phyloP scores from a whole-genome alignment of 2,888 invertebrate species.

The Drosophila siamana region DNA sequence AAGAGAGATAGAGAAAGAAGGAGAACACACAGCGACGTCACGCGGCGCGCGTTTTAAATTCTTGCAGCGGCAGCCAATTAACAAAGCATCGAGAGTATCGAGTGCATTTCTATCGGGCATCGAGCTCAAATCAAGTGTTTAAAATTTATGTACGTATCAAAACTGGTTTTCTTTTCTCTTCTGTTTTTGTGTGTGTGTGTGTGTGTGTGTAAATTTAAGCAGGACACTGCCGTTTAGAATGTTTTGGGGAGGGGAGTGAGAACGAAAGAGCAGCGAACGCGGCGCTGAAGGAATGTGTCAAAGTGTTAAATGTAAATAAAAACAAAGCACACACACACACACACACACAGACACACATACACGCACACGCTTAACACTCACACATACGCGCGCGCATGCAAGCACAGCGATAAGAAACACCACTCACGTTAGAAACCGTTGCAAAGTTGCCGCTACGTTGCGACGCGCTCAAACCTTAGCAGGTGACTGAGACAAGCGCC shows the following conservation, averaged over 20 bases:
- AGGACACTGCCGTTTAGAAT: slow-evolving; percentile 44
- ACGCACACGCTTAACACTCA: slow-evolving; percentile 49
- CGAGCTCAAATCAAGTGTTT: slow-evolving; percentile 51
- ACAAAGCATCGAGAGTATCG: slow-evolving; percentile 41
- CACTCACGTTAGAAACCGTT: slow-evolving; percentile 46
- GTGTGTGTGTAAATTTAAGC: slow-evolving; percentile 35
- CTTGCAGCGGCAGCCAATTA: slow-evolving; percentile 65
- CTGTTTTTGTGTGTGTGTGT: no score
- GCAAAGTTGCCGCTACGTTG: slow-evolving; percentile 66
- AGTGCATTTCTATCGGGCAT: slow-evolving; percentile 50
- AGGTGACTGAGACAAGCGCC: slow-evolving; percentile 78
- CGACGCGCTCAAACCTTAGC: slow-evolving; percentile 80
- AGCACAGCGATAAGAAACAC: slow-evolving; percentile 26
- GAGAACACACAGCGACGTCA: slow-evolving; percentile 42
- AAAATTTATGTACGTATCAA: slow-evolving; percentile 27
- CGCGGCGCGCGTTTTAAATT: slow-evolving; percentile 73
- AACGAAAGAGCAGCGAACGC: neutral
- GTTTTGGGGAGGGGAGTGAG: no score
- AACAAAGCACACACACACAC: slow-evolving; percentile 62
- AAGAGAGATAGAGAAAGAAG: neutral
- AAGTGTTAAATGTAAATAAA: slow-evolving; percentile 56
- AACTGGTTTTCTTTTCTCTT: slow-evolving; percentile 51
- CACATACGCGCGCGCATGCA: slow-evolving; percentile 23
- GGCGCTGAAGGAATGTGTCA: neutral
- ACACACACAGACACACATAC: slow-evolving; percentile 11